Base-by-base conservation (phyloP, 1,140 invertebrate species). In the Procambarus clarkii region DNA sequence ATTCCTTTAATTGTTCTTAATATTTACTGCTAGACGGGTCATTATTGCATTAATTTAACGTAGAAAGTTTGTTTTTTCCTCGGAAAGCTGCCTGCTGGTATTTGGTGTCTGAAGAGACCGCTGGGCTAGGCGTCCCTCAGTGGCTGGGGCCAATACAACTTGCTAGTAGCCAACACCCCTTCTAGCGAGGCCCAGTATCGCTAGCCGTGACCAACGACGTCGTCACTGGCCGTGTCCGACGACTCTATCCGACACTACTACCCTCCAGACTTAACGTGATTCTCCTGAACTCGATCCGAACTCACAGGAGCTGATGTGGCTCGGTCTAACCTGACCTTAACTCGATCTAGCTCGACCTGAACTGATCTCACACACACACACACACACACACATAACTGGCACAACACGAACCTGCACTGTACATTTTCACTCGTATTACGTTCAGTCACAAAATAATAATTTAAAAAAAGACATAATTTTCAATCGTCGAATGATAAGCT, bases 21-120 rank as follows among this genome's bases (percentile, higher is more conserved):
- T 9, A 5, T 54, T 84, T 86, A 86, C 83, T 69, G 69, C 46
- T 76, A 86, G 83, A 86, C 83, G 83, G 83, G 34, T 50, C n/a
- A 46, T 86, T 86, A 86, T 86, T 86, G 83, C 83, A 3, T 71
- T 86, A 9, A 64, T 21, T 64, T 64, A 64, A 9, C 13, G 4
- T 64, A 64, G 18, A 15, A 64, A 64, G 18, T 64, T 64, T 64
- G 60, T 64, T 64, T 64, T 18, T 54, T 5, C 7, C 7, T 11
- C 50, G 50, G 50, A 5, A 54, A 11, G 7, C 50, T 11, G n/a
- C n/a, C n/a, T n/a, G n/a, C n/a, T n/a, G n/a, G n/a, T n/a, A n/a
- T n/a, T n/a, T n/a, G n/a, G n/a, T n/a, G n/a, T n/a, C n/a, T 11
- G 9, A 18, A 64, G 3, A 64, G 13, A 18, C 18, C 3, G 60